A percentile compares a stretch with the other conserved stretches of the same genome.
These are phyloP conservation scores for Bombus polaris DNA, from an alignment of 1,140 invertebrate genomes.

Conservation along the genomic window DNA sequence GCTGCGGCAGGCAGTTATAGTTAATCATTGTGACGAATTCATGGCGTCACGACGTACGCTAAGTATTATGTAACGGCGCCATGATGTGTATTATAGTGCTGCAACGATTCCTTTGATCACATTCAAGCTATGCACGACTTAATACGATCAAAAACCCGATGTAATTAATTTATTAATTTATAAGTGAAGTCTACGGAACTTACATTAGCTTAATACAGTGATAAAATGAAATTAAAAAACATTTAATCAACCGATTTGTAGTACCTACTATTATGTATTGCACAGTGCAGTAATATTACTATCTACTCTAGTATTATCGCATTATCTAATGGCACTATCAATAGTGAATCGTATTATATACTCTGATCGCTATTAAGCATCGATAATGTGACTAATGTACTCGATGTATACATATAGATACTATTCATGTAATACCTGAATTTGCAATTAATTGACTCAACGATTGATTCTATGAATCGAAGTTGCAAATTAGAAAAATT, in stretches of 20 bases:
- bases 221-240: not conserved
- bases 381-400: not conserved
- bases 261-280: too few relatives aligned
- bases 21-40: conserved; percentile 18
- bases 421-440: not conserved
- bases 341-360: not conserved
- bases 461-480: not conserved
- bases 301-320: too few relatives aligned
- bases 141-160: not conserved
- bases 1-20: too few relatives aligned
- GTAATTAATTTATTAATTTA: not conserved
- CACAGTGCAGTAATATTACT: too few relatives aligned
- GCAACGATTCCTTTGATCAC: conserved; percentile 2
- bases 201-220: not conserved
- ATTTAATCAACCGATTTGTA: not conserved
- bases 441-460: not conserved
- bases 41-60: not conserved
- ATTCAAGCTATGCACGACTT: not conserved
- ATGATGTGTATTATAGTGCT: too few relatives aligned
- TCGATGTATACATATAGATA: not conserved
- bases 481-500: not conserved
- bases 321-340: not conserved
- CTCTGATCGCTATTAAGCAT: too few relatives aligned
- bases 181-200: not conserved
- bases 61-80: not conserved